Evolutionary conservation across 2,888 invertebrate genomes (phyloP), one percentile per base, ranked within the genome.

Genomic region (Pherbina coryleti): DNA sequence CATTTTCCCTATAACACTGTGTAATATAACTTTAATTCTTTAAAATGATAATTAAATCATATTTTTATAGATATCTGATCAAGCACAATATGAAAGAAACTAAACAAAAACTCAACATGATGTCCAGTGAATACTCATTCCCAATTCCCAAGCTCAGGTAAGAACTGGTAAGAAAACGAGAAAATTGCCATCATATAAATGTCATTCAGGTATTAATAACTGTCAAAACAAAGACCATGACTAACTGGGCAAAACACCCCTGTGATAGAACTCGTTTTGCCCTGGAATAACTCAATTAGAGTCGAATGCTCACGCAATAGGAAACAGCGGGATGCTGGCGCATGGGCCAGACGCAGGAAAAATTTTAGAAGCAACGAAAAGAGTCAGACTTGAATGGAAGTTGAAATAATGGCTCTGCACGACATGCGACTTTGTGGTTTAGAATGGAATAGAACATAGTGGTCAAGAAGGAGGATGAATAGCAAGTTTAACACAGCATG

Each of bases 181-280:
- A 22, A 34, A 82, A 85, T 85, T 83, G 83, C 84, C 86, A 85
- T 84, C 85, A 86, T 84, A 81, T 85, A 84, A 84, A 85, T 84
- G 84, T 86, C 87, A 87, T 86, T 85, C 88, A 85, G 84, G 85
- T 87, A 88, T 88, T 88, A 87, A 87, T 88, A 87, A 87, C 84
- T 87, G 89, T 88, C 88, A 88, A 88, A 88, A 88, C 87, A 88
- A 82, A 83, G 80, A 83, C 80, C 84, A 69, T 51, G 78, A 76
- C 69, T 77, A 76, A 73, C 77, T 77, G 69, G 62, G n/a, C 22
- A n/a, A 73, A 75, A 64, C 70, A 74, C 74, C 79, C 76, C 79
- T 70, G 75, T 75, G 9, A 34, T 57, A 57, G 5, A 67, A 7
- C 28, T 25, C n/a, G 67, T 34, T 19, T 37, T 19, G 19, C 14